phyloP scores from a whole-genome alignment of 2,113 vertebrate species.

The Macrotis lagotis region DNA sequence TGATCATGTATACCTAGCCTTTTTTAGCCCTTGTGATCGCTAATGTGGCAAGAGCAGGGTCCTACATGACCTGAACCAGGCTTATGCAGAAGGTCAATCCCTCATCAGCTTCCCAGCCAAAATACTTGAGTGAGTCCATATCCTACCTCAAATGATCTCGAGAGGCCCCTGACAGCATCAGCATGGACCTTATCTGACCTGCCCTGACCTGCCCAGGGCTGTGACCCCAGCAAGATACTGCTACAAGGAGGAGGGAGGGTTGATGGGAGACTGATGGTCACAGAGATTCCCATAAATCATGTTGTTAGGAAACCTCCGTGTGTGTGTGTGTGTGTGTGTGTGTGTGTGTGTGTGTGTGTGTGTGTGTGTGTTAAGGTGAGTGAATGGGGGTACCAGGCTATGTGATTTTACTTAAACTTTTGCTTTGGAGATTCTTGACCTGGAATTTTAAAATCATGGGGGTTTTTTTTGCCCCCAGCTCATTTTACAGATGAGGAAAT shows the following conservation, averaged over 20 bases:
- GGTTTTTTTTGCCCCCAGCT: neutral
- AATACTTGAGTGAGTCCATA: neutral
- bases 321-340: neutral
- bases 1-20: neutral
- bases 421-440: neutral
- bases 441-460: too few relatives aligned
- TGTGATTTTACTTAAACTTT: neutral
- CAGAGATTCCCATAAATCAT: neutral
- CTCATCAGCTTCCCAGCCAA: neutral
- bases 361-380: neutral
- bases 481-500: neutral
- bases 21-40: neutral
- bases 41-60: neutral
- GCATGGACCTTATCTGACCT: constrained; percentile 49
- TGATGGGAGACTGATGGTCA: neutral
- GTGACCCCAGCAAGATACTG: constrained; percentile 33
- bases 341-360: too few relatives aligned
- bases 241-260: neutral
- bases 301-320: neutral
- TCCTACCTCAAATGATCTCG: rapidly evolving
- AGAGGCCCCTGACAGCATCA: constrained; percentile 22
- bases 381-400: neutral
- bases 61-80: neutral
- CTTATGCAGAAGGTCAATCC: neutral
- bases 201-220: neutral